Evolutionary conservation across 2,113 vertebrate genomes (phyloP), one percentile per base, ranked within the genome.

Genomic region (Cheilinus undulatus): DNA sequence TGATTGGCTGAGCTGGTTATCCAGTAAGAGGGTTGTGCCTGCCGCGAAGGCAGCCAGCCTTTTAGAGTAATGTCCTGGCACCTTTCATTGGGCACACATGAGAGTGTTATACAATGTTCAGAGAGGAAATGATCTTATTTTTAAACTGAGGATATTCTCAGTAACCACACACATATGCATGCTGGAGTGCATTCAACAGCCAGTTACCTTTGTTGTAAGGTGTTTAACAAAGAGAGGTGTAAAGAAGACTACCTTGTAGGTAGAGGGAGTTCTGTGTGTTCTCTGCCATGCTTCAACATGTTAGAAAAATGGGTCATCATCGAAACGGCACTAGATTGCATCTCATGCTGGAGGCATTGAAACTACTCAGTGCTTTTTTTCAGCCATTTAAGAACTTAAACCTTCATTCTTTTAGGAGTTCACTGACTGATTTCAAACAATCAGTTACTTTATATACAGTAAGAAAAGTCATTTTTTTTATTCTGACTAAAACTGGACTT

Each of bases 1-100:
- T 87, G 72, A 93, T 92, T 93, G 91, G 92, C n/a, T 36, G 63
- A 49, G 52, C 61, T 6, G 51, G 49, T n/a, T 22, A 24, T 62
- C 17, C 30, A 15, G 28, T 20, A 13, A 50, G 32, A n/a, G 53
- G 72, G 45, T n/a, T 54, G 63, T 38, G 15, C 43, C 48, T 62
- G n/a, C 26, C 59, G 62, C 23, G 49, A 42, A n/a, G 13, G 11
- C 62, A 30, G 40, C 32, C 38, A 56, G 7, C 23, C 40, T 26
- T 76, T 34, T 64, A 50, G 23, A 67, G 62, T 53, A 12, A 54
- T 69, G 78, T 51, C 17, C 17, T 45, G 42, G 42, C 42, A 43
- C 42, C 42, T 5, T 43, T 43, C 19, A 43, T 2, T n/a, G 42
- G 42, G 19, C 51, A 54, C n/a, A n/a, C 56, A 34, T 12, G 1